phyloP scores from a whole-genome alignment of 2,797 vertebrate genomes.

The Heliangelus exortis region DNA sequence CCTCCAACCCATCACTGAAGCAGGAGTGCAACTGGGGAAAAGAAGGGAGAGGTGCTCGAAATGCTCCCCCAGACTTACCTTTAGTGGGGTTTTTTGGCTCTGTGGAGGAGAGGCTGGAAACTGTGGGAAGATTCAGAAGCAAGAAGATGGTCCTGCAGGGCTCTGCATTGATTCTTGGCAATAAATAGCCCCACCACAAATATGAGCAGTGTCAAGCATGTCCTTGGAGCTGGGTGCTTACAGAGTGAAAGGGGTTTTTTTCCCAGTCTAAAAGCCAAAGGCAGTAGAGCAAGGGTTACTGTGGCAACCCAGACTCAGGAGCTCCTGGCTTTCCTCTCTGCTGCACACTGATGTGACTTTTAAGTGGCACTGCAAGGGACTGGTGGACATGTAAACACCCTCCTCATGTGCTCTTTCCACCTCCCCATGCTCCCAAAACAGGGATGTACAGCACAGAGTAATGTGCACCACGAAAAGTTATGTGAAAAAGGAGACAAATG shows the following conservation, averaged over 20 bases:
- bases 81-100: background rate
- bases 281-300: background rate
- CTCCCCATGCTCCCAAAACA: background rate
- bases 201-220: background rate
- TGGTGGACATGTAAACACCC: rapidly evolving
- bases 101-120: background rate
- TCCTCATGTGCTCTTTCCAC: background rate
- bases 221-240: background rate
- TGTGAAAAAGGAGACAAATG: background rate
- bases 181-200: background rate
- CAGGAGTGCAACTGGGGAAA: background rate
- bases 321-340: background rate
- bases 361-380: background rate
- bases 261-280: background rate
- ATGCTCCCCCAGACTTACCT: background rate
- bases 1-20: background rate
- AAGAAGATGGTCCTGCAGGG: background rate
- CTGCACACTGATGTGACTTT: background rate
- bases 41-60: background rate
- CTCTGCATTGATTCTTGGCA: background rate
- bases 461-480: rapidly evolving
- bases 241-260: background rate
- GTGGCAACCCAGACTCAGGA: background rate
- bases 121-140: background rate
- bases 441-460: background rate